Percentiles rank a stretch among this genome's conserved stretches.
phyloP scores from a whole-genome alignment of 2,888 invertebrate genomes.

The Drosophila neonasuta region DNA sequence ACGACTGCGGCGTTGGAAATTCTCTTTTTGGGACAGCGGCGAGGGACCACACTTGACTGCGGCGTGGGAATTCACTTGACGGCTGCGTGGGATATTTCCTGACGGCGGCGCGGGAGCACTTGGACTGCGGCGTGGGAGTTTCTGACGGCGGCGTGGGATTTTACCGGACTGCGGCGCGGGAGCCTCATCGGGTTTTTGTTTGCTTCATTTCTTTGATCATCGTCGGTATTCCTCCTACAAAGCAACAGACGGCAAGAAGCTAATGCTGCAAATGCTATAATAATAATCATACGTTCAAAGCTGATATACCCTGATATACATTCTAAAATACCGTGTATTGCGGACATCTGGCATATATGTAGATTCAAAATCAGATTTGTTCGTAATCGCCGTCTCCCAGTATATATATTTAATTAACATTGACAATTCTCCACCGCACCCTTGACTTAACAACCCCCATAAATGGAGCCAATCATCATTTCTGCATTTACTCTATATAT shows the following conservation, averaged over 20 bases:
- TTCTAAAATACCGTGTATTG: conserved; percentile 33
- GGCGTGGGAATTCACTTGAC: conserved; percentile 42
- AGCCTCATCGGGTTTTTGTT: conserved; percentile 33
- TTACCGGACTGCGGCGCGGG: conserved; percentile 33
- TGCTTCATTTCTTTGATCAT: conserved; percentile 44
- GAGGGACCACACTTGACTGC: conserved; percentile 28
- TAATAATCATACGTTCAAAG: conserved; percentile 60
- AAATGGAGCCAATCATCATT: conserved; percentile 61
- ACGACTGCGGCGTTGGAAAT: conserved; percentile 37
- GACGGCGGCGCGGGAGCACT: conserved; percentile 64
- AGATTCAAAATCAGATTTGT: conserved; percentile 28
- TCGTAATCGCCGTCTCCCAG: conserved; percentile 38
- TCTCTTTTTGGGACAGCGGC: conserved; percentile 14
- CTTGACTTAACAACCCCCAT: conserved; percentile 44
- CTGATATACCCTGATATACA: conserved; percentile 60
- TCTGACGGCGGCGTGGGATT: conserved; percentile 50
- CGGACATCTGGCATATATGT: conserved; percentile 46
- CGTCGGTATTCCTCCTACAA: conserved; percentile 62
- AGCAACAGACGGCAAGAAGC: conserved; percentile 2
- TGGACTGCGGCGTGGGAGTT: conserved; percentile 64
- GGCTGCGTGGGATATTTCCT: conserved; percentile 56
- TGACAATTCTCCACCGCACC: conserved; percentile 41
- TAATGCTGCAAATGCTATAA: background rate
- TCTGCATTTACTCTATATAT: conserved; percentile 41
- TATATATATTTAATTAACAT: conserved; percentile 38